Evolutionary conservation across 1,140 invertebrate genomes (phyloP).

Genomic region (Bacillus rossius): DNA sequence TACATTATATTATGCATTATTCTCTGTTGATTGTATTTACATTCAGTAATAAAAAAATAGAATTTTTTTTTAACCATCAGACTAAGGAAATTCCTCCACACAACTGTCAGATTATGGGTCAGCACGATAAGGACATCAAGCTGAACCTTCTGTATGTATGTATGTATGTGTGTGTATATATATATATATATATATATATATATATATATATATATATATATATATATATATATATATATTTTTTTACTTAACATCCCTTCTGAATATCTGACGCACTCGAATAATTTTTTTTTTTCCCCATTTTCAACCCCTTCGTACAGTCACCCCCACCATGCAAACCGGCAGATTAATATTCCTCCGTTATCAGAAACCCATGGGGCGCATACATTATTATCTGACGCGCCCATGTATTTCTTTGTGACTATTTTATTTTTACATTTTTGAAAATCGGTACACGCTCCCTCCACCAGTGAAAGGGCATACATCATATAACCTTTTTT

Average conservation of each 20-base stretch:
- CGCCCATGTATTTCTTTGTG: too few relatives aligned
- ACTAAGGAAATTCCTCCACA: slow-evolving; percentile 1
- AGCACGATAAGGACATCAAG: slow-evolving; percentile 8
- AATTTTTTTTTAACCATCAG: background rate
- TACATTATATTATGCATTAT: too few relatives aligned
- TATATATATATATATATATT: slow-evolving; percentile 1
- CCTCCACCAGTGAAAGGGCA: too few relatives aligned
- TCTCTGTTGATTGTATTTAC: too few relatives aligned
- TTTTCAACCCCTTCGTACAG: slow-evolving; percentile 11
- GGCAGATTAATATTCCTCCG: slow-evolving; percentile 4
- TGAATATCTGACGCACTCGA: too few relatives aligned
- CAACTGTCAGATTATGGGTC: slow-evolving; percentile 1
- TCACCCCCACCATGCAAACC: slow-evolving; percentile 6
- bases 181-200: background rate
- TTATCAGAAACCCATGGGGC: background rate
- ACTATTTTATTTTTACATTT: too few relatives aligned
- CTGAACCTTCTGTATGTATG: slow-evolving; percentile 11
- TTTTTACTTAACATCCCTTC: slow-evolving; percentile 3
- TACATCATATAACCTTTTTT: too few relatives aligned
- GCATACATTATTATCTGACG: too few relatives aligned
- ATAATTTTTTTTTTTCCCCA: background rate
- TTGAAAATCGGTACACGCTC: too few relatives aligned
- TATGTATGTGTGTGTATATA: too few relatives aligned
- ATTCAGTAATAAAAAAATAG: too few relatives aligned
- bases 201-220: slow-evolving; percentile 4